Conservation (phyloP, 2,888 invertebrate species). For the Metopia argyrocephala region DNA sequence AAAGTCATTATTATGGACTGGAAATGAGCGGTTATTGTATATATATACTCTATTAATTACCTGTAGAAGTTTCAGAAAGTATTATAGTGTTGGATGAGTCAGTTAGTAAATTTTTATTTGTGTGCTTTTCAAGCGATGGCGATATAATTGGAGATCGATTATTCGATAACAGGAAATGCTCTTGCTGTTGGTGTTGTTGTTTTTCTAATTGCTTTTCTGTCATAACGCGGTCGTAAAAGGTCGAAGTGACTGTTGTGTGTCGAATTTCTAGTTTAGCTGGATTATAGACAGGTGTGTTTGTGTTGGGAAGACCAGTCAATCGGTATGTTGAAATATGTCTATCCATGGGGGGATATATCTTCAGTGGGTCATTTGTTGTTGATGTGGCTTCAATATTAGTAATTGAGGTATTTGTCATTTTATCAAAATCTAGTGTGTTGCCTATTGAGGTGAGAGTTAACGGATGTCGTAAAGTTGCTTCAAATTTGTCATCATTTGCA, state of each 20-base stretch:
- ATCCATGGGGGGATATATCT: slow-evolving; percentile 57
- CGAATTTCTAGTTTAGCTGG: slow-evolving; percentile 77
- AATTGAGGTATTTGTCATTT: slow-evolving; percentile 62
- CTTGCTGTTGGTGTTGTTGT: slow-evolving; percentile 66
- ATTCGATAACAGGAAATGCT: slow-evolving; percentile 66
- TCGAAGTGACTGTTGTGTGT: slow-evolving; percentile 78
- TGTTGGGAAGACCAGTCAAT: slow-evolving; percentile 68
- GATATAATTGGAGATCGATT: slow-evolving; percentile 55
- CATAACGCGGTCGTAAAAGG: slow-evolving; percentile 78
- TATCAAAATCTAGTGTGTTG: slow-evolving; percentile 59
- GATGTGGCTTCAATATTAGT: slow-evolving; percentile 45
- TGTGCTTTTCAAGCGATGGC: slow-evolving; percentile 45
- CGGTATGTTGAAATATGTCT: slow-evolving; percentile 71
- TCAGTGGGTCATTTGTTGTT: slow-evolving; percentile 16
- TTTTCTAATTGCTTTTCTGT: slow-evolving; percentile 77
- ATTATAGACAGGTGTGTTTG: slow-evolving; percentile 73
- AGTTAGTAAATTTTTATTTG: slow-evolving; percentile 12
- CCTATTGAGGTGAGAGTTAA: slow-evolving; percentile 67
- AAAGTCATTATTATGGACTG: slow-evolving; percentile 7
- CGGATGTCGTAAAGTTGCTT: slow-evolving; percentile 51
- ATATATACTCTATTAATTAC: slow-evolving; percentile 56
- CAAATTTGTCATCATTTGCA: slow-evolving; percentile 62
- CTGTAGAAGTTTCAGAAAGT: slow-evolving; percentile 52
- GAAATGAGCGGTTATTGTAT: slow-evolving; percentile 20
- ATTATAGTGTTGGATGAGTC: slow-evolving; percentile 33